Base-by-base conservation (phyloP, 2,888 invertebrate genomes). In the Neoascia interrupta region DNA sequence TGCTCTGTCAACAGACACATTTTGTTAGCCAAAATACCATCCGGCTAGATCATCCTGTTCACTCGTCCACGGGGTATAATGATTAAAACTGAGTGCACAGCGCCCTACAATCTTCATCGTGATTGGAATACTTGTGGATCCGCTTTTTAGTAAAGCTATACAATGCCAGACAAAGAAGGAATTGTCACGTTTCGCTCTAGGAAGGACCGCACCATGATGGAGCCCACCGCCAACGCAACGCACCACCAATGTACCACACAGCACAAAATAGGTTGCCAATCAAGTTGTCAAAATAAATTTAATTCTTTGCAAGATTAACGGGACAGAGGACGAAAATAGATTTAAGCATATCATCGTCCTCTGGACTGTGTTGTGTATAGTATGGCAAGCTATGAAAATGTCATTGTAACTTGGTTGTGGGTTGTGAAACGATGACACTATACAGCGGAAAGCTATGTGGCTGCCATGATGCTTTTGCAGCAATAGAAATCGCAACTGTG, bases 201-300 rank as follows among this genome's bases (percentile, higher is more conserved):
- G n/a, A n/a, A n/a, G n/a, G n/a, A n/a, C n/a, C n/a, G n/a, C n/a
- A n/a, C n/a, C n/a, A n/a, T n/a, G n/a, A n/a, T n/a, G n/a, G n/a
- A n/a, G n/a, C n/a, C n/a, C n/a, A n/a, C n/a, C n/a, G n/a, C n/a
- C n/a, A n/a, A n/a, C n/a, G n/a, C n/a, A 34, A 53, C 23, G 63
- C 63, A 34, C 51, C 53, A n/a, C 23, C 34, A 16, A 34, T 39
- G 11, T n/a, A n/a, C 15, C n/a, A 23, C 43, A 13, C 13, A n/a
- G 43, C 41, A 43, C 41, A 41, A 53, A 64, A 64, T 64, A 41
- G 51, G 41, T 64, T 64, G 53, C 16, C 41, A 64, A 64, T 53
- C 31, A 64, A 53, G 23, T 64, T 41, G 41, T 53, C 51, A 64
- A 51, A 39, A 64, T 64, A 41, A 53, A 64, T 51, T 53, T 31